phyloP scores from a whole-genome alignment of 1,140 invertebrate genomes.

The Anagrus nilaparvatae region DNA sequence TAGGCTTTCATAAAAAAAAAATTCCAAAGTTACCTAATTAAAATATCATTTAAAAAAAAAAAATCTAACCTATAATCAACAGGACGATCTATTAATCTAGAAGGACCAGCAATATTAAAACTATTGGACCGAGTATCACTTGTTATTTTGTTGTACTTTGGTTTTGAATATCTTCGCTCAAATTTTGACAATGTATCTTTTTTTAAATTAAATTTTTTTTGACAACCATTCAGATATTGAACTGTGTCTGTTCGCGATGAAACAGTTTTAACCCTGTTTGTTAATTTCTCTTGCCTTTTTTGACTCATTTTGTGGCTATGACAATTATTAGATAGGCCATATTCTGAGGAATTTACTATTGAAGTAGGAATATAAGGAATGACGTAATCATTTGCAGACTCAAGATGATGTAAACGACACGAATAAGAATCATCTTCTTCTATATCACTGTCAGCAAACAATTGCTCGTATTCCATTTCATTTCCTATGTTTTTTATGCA shows the following conservation, averaged over 20 bases:
- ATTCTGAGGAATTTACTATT: constrained; percentile 18
- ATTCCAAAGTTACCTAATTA: neutral
- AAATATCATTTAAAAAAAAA: constrained; percentile 1
- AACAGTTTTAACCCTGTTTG: constrained; percentile 16
- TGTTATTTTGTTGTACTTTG: constrained; percentile 13
- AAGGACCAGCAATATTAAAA: constrained; percentile 34
- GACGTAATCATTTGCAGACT: constrained; percentile 15
- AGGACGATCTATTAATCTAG: constrained; percentile 30
- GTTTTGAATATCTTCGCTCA: constrained; percentile 20
- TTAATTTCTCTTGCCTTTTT: constrained; percentile 21
- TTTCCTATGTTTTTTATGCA: constrained; percentile 24
- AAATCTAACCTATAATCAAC: constrained; percentile 27
- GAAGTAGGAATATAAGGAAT: constrained; percentile 17
- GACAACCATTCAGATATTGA: constrained; percentile 16
- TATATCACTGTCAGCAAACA: constrained; percentile 44
- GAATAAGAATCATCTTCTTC: constrained; percentile 36
- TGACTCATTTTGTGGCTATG: constrained; percentile 28
- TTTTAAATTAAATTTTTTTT: constrained; percentile 22
- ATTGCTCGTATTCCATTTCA: constrained; percentile 43
- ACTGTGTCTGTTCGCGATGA: constrained; percentile 16
- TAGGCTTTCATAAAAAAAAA: too few species aligned
- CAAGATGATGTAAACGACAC: constrained; percentile 21
- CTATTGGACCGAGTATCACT: constrained; percentile 21
- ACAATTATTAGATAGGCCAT: constrained; percentile 23
- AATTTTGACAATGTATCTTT: constrained; percentile 21